Evolutionary conservation across 1,140 invertebrate species (phyloP).

Genomic region (Vollenhovia emeryi): DNA sequence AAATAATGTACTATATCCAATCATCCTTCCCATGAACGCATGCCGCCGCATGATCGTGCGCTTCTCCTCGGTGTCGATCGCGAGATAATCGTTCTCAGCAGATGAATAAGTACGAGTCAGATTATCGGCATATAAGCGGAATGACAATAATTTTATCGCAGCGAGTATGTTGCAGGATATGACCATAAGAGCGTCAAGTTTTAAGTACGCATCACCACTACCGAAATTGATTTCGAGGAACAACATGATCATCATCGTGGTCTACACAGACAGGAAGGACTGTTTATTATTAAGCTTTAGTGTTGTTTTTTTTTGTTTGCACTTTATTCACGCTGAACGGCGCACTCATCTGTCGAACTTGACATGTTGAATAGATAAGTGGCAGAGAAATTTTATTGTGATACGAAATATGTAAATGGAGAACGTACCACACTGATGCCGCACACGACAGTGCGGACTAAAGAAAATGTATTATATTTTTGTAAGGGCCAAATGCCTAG

Average conservation of each 20-base stretch:
- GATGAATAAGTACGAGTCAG: slow-evolving; percentile 32
- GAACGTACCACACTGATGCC: not conserved
- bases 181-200: slow-evolving; percentile 20
- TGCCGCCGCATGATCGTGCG: slow-evolving; percentile 33
- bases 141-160: not conserved
- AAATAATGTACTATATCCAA: not conserved
- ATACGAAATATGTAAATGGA: not conserved
- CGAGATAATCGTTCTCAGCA: slow-evolving; percentile 41
- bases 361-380: not conserved
- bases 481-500: slow-evolving; percentile 61
- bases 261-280: slow-evolving; percentile 11
- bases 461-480: slow-evolving; percentile 3
- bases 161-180: not conserved
- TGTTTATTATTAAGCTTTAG: not conserved
- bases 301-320: not conserved
- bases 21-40: slow-evolving; percentile 20
- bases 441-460: not conserved
- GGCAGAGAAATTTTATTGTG: not conserved
- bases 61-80: not conserved
- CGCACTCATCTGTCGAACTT: not conserved
- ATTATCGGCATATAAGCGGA: not conserved
- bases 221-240: slow-evolving; percentile 8
- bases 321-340: not conserved
- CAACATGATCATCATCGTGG: not conserved
- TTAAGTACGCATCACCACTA: not conserved